phyloP scores from a whole-genome alignment of 2,113 vertebrate genomes.

The Planiliza haematocheilus region DNA sequence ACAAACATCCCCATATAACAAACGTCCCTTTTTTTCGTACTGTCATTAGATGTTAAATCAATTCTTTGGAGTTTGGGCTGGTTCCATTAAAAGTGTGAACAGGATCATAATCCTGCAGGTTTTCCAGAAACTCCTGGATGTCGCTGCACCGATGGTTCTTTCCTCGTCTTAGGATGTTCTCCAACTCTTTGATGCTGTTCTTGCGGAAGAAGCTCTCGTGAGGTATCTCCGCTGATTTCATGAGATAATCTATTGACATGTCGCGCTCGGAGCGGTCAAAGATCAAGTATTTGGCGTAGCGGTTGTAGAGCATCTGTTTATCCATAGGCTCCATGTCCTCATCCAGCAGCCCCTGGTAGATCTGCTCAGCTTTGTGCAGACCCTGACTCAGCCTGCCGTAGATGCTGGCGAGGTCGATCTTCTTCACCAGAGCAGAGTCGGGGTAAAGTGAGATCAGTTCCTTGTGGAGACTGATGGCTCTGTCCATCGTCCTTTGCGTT shows the following conservation, averaged over 20 bases:
- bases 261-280: not conserved
- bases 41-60: too few relatives aligned
- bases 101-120: not conserved
- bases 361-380: not conserved
- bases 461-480: constrained; percentile 27
- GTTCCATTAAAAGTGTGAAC: not conserved
- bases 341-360: constrained; percentile 44
- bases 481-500: not conserved
- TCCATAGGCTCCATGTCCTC: constrained; percentile 8
- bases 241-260: constrained; percentile 34
- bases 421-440: not conserved
- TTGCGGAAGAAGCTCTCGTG: not conserved
- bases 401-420: constrained; percentile 39
- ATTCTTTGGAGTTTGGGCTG: not conserved
- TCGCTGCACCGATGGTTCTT: constrained; percentile 11
- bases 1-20: too few relatives aligned
- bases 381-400: not conserved
- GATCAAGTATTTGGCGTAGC: constrained; percentile 39
- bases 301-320: constrained; percentile 44
- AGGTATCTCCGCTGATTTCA: constrained; percentile 47
- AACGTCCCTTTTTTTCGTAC: too few relatives aligned
- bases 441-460: constrained; percentile 57
- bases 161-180: not conserved
- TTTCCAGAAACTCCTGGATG: constrained; percentile 39
- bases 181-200: constrained; percentile 46